Conservation (phyloP, 1,140 invertebrate species). For the Bombus impatiens region DNA sequence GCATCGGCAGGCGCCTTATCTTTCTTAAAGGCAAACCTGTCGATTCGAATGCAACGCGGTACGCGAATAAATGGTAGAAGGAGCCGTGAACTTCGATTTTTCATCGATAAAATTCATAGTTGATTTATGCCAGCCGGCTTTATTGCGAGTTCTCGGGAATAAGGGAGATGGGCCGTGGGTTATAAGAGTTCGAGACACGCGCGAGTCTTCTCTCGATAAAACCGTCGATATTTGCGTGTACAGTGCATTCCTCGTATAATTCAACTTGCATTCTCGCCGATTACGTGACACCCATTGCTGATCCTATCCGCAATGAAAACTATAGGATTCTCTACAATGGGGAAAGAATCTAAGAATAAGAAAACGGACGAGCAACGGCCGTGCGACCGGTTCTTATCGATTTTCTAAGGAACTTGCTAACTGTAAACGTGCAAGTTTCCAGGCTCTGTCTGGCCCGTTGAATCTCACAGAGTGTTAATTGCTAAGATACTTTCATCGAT, state of each 20-base stretch:
- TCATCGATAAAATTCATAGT: slow-evolving; percentile 44
- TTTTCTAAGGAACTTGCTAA: neutral
- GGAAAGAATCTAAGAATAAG: neutral
- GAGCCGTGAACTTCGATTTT: slow-evolving; percentile 38
- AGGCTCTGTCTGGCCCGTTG: neutral
- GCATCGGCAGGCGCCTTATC: slow-evolving; percentile 5
- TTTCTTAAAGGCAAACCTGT: neutral
- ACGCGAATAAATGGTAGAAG: slow-evolving; percentile 1
- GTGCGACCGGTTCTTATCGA: neutral
- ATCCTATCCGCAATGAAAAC: slow-evolving; percentile 8
- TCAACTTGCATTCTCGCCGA: slow-evolving; percentile 33
- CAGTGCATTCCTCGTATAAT: slow-evolving; percentile 73
- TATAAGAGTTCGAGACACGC: slow-evolving; percentile 36
- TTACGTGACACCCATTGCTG: slow-evolving; percentile 10
- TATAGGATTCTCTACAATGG: slow-evolving; percentile 2
- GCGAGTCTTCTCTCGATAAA: slow-evolving; percentile 58
- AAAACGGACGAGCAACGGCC: neutral
- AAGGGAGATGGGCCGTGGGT: slow-evolving; percentile 19
- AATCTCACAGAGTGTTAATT: neutral
- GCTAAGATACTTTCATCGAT: neutral
- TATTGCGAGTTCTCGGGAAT: slow-evolving; percentile 46
- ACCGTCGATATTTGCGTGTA: slow-evolving; percentile 70
- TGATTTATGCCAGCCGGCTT: slow-evolving; percentile 39
- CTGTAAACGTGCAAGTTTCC: neutral
- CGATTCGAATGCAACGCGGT: slow-evolving; percentile 8